phyloP scores from a whole-genome alignment of 2,888 invertebrate species.

The Acleris emargana region DNA sequence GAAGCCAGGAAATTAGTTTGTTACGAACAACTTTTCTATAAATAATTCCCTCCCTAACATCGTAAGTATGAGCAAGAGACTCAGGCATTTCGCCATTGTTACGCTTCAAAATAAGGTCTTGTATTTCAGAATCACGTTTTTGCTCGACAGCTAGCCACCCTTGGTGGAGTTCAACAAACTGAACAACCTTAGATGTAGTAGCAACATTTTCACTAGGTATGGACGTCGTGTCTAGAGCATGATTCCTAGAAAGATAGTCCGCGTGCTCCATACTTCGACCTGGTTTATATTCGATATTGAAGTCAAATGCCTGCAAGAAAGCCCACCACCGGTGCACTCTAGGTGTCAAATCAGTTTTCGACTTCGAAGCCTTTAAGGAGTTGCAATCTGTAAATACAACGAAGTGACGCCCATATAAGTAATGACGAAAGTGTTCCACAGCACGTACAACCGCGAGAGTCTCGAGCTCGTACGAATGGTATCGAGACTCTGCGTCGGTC shows the following conservation, averaged over 20 bases:
- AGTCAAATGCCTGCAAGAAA: constrained; percentile 41
- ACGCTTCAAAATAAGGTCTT: constrained; percentile 38
- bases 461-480: constrained; percentile 43
- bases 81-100: constrained; percentile 14
- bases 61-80: constrained; percentile 40
- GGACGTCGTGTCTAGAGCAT: no score
- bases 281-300: constrained; percentile 42
- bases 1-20: constrained; percentile 34
- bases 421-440: constrained; percentile 42
- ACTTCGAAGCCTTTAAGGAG: constrained; percentile 36
- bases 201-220: no score
- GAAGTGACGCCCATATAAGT: constrained; percentile 35
- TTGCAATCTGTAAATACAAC: constrained; percentile 37
- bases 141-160: constrained; percentile 48
- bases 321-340: constrained; percentile 48
- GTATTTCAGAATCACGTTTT: constrained; percentile 42
- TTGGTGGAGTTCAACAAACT: constrained; percentile 40
- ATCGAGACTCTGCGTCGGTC: constrained; percentile 34
- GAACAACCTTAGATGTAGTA: no score
- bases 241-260: constrained; percentile 45
- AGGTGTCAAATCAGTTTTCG: constrained; percentile 44
- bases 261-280: constrained; percentile 44
- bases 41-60: constrained; percentile 41
- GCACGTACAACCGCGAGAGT: constrained; percentile 43
- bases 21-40: constrained; percentile 44